A percentile compares a stretch with the other conserved stretches of the same genome.
Evolutionary conservation across 1,140 invertebrate genomes (phyloP).

Genomic region (Diorhabda elongata): DNA sequence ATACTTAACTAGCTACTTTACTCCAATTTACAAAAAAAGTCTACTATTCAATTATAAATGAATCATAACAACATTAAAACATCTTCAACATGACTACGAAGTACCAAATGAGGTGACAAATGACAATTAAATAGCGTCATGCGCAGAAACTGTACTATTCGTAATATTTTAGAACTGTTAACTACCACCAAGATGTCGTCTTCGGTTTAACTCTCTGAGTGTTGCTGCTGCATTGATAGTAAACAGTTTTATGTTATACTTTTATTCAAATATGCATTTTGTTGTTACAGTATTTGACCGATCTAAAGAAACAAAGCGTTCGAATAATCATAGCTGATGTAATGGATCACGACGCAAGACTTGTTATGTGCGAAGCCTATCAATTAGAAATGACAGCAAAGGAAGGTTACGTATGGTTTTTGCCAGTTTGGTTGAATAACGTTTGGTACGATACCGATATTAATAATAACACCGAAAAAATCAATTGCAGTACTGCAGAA

Average conservation of each 20-base stretch:
- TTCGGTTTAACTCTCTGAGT: no score
- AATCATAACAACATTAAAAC: no score
- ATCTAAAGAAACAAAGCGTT: constrained; percentile 61
- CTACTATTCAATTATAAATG: no score
- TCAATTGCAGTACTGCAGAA: constrained; percentile 59
- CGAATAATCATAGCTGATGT: constrained; percentile 80
- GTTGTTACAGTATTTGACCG: constrained; percentile 60
- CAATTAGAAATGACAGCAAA: constrained; percentile 62
- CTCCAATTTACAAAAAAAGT: no score
- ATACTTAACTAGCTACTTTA: no score
- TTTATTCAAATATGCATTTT: constrained; percentile 18
- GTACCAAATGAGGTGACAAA: no score
- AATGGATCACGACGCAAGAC: constrained; percentile 60
- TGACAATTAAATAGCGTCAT: no score
- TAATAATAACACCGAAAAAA: constrained; percentile 53
- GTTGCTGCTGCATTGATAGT: no score
- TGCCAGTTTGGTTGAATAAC: constrained; percentile 67
- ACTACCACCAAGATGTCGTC: no score
- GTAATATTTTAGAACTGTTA: no score
- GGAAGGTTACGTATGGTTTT: constrained; percentile 78
- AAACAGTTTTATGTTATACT: not conserved
- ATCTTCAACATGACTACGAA: no score
- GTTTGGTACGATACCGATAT: constrained; percentile 66
- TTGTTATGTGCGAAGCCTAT: constrained; percentile 73
- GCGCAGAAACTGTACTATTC: no score